These are phyloP conservation scores for Hemicrepidius hirtus DNA, from an alignment of 2,888 invertebrate genomes.

Conservation along the genomic window DNA sequence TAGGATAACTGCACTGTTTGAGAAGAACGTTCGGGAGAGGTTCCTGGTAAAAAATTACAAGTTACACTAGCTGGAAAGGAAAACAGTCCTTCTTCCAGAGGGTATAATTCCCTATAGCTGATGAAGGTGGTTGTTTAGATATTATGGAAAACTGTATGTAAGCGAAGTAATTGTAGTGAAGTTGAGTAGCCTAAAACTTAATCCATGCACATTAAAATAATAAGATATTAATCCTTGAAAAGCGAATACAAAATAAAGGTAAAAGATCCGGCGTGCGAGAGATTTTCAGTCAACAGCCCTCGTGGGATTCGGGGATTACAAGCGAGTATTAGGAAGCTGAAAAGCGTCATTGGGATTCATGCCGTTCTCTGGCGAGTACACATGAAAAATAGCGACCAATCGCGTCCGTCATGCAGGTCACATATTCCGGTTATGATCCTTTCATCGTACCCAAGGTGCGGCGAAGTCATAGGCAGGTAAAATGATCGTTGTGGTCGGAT, in stretches of 20 bases:
- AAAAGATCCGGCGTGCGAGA: conserved; percentile 14
- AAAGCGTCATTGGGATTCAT: conserved; percentile 49
- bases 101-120: too few relatives aligned
- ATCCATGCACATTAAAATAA: too few relatives aligned
- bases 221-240: not conserved
- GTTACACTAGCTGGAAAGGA: too few relatives aligned
- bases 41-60: too few relatives aligned
- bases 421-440: conserved; percentile 54
- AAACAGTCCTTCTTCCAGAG: too few relatives aligned
- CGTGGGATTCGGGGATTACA: conserved; percentile 43
- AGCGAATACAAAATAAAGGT: conserved; percentile 19
- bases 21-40: too few relatives aligned
- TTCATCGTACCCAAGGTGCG: conserved; percentile 45
- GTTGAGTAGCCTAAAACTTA: too few relatives aligned
- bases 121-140: too few relatives aligned
- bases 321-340: conserved; percentile 44
- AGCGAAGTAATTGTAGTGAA: too few relatives aligned
- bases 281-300: conserved; percentile 33
- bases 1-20: too few relatives aligned
- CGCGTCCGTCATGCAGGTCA: conserved; percentile 51
- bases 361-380: conserved; percentile 43
- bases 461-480: conserved; percentile 34
- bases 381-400: conserved; percentile 48
- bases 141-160: too few relatives aligned
- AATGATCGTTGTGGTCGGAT: conserved; percentile 34